phyloP scores from a whole-genome alignment of 2,888 invertebrate genomes.

The Agonopterix arenella region DNA sequence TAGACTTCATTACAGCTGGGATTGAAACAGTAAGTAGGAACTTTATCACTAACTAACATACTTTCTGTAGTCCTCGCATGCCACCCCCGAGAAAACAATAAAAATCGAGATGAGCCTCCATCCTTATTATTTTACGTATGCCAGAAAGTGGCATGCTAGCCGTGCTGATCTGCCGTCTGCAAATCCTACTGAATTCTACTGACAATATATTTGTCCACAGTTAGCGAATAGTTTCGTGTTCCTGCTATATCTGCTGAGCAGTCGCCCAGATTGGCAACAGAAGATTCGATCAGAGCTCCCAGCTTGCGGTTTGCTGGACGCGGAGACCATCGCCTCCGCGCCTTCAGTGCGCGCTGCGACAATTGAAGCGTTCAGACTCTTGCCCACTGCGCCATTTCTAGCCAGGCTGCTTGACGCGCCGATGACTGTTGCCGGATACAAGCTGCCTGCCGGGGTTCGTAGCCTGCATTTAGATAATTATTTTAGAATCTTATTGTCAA shows the following conservation, averaged over 20 bases:
- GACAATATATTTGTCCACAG: slow-evolving; percentile 49
- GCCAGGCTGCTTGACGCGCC: slow-evolving; percentile 86
- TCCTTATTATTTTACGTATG: too few relatives aligned
- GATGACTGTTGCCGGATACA: slow-evolving; percentile 82
- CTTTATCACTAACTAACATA: neutral
- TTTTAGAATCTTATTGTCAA: too few relatives aligned
- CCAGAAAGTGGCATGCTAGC: too few relatives aligned
- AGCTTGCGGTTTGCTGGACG: slow-evolving; percentile 71
- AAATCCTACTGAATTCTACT: too few relatives aligned
- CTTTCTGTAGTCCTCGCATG: too few relatives aligned
- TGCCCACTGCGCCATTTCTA: slow-evolving; percentile 88
- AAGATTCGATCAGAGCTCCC: slow-evolving; percentile 82
- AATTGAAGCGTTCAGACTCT: slow-evolving; percentile 83
- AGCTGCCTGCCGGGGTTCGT: slow-evolving; percentile 83
- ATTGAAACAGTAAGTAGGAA: slow-evolving; percentile 83
- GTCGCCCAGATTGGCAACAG: slow-evolving; percentile 80
- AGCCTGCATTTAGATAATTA: too few relatives aligned
- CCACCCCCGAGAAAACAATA: too few relatives aligned
- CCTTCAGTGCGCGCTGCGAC: slow-evolving; percentile 88
- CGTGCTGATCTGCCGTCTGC: too few relatives aligned
- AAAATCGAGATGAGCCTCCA: too few relatives aligned
- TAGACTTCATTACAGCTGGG: slow-evolving; percentile 92
- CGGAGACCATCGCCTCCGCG: slow-evolving; percentile 79
- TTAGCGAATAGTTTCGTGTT: slow-evolving; percentile 89
- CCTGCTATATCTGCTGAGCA: slow-evolving; percentile 84